Evolutionary conservation across 2,888 invertebrate genomes (phyloP).

Genomic region (Hemaris fuciformis): DNA sequence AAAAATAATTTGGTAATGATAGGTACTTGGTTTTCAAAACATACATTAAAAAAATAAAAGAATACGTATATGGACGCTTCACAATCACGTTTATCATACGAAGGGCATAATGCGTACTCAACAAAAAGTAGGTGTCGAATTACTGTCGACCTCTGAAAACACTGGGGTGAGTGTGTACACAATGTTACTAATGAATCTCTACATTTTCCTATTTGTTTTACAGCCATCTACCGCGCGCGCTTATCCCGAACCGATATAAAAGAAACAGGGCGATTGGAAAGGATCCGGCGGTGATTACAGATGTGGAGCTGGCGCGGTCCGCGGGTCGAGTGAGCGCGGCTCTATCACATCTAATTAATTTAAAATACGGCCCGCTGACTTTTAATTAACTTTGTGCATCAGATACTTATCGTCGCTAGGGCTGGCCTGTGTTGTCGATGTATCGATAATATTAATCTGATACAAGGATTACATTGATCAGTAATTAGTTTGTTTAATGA

Average conservation of each 20-base stretch:
- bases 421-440: conserved; percentile 32
- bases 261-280: background rate
- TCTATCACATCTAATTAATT: conserved; percentile 47
- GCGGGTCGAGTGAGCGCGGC: background rate
- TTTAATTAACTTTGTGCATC: conserved; percentile 61
- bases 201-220: background rate
- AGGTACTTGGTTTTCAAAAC: too few species aligned
- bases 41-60: too few species aligned
- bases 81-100: too few species aligned
- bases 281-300: background rate
- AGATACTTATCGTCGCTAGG: conserved; percentile 51
- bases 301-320: background rate
- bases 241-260: background rate
- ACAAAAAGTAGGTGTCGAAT: too few species aligned
- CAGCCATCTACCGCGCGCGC: background rate
- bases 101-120: too few species aligned
- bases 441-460: background rate
- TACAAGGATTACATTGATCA: background rate
- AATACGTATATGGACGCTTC: too few species aligned
- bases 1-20: too few species aligned
- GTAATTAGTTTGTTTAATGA: too few species aligned
- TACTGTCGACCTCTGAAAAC: too few species aligned
- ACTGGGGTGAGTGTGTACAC: background rate
- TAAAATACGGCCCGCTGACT: conserved; percentile 48
- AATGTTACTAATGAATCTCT: background rate